These are phyloP conservation scores for Hydra vulgaris DNA, from an alignment of 30 jellyfish, hydroid and myxozoan genomes.

Conservation along the genomic window DNA sequence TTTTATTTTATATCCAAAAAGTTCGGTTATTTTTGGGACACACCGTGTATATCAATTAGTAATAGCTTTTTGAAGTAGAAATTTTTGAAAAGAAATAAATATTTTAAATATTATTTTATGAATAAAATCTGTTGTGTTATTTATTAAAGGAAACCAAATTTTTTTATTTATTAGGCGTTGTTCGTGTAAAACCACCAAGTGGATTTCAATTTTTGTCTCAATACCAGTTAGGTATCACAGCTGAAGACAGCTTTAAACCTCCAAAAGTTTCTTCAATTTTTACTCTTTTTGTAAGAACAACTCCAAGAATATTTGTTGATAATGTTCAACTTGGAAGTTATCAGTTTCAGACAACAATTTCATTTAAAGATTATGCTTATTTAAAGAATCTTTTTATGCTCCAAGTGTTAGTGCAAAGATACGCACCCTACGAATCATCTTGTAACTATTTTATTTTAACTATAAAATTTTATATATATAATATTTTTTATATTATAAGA, in stretches of 20 bases:
- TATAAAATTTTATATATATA: too few species aligned
- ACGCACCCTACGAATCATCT: conserved; percentile 29
- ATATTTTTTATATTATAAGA: too few species aligned
- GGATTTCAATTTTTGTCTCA: conserved; percentile 23
- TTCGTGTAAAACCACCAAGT: conserved; percentile 29
- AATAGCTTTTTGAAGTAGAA: too few species aligned
- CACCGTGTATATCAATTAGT: too few species aligned
- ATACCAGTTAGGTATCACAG: conserved; percentile 41
- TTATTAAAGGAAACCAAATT: too few species aligned
- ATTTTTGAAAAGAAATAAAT: too few species aligned
- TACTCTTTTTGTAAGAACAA: conserved; percentile 31
- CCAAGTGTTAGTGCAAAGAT: conserved; percentile 58
- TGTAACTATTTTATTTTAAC: conserved; percentile 36
- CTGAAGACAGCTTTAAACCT: conserved; percentile 54
- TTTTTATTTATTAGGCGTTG: conserved; percentile 33
- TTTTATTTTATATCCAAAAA: too few species aligned
- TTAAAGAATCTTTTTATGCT: conserved; percentile 25
- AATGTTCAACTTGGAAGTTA: conserved; percentile 42
- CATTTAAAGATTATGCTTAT: conserved; percentile 33
- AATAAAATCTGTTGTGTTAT: neutral
- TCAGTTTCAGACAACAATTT: conserved; percentile 34
- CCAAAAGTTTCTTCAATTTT: conserved; percentile 48
- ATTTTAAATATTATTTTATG: neutral
- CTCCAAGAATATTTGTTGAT: conserved; percentile 27
- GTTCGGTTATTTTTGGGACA: too few species aligned